Evolutionary conservation across 2,888 invertebrate species (phyloP).

Genomic region (Andrena haemorrhoa): DNA sequence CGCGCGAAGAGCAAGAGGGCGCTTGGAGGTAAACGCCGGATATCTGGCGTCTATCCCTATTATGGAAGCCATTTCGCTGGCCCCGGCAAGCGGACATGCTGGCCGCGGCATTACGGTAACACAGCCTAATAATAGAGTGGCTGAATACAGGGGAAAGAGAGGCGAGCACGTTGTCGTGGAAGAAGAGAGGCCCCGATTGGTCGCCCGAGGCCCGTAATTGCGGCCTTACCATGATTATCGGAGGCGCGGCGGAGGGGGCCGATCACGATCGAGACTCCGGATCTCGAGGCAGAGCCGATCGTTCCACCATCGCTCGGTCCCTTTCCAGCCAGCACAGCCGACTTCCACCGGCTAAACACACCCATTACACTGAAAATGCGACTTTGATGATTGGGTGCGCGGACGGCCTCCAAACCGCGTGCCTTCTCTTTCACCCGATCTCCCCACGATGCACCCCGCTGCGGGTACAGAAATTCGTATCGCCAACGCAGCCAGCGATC

Average conservation of each 20-base stretch:
- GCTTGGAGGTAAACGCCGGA: conserved; percentile 69
- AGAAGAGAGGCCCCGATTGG: conserved; percentile 76
- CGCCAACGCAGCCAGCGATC: conserved; percentile 49
- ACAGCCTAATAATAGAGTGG: conserved; percentile 83
- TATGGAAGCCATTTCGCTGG: conserved; percentile 76
- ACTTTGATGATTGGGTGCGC: conserved; percentile 83
- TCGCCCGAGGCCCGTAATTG: conserved; percentile 81
- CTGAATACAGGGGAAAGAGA: conserved; percentile 48
- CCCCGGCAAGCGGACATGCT: conserved; percentile 69
- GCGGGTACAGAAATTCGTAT: conserved; percentile 28
- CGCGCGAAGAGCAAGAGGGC: conserved; percentile 46
- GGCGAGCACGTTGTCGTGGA: conserved; percentile 37
- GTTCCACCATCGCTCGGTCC: conserved; percentile 48
- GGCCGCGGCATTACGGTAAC: conserved; percentile 82
- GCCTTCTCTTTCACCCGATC: conserved; percentile 42
- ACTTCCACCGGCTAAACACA: conserved; percentile 78
- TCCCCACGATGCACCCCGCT: conserved; percentile 35
- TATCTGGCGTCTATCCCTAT: conserved; percentile 67
- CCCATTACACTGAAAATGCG: conserved; percentile 83
- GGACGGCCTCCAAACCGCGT: conserved; percentile 33
- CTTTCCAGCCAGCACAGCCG: conserved; percentile 48
- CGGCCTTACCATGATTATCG: conserved; percentile 82
- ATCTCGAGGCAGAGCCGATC: conserved; percentile 59
- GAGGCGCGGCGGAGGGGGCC: conserved; percentile 75
- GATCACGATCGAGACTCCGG: conserved; percentile 78